A percentile compares a stretch with the other conserved stretches of the same genome.
Conservation (phyloP, 2,888 invertebrate species). For the Nowickia ferox region DNA sequence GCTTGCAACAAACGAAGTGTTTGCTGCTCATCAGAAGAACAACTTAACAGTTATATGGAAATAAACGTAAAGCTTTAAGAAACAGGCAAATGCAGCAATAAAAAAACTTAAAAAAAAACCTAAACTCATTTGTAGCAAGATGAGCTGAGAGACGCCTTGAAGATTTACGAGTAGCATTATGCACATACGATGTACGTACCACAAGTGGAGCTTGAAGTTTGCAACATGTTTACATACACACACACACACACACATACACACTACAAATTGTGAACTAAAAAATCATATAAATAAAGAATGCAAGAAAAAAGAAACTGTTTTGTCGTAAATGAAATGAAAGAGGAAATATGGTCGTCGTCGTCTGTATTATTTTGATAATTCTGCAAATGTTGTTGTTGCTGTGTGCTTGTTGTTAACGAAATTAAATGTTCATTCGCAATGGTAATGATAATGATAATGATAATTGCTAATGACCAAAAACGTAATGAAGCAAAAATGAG, state of each 20-base stretch:
- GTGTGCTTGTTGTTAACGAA: constrained; percentile 65
- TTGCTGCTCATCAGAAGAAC: constrained; percentile 50
- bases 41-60: constrained; percentile 67
- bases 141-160: constrained; percentile 69
- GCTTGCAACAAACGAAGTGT: constrained; percentile 6
- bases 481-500: constrained; percentile 70
- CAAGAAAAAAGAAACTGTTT: constrained; percentile 32
- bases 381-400: constrained; percentile 35
- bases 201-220: constrained; percentile 56
- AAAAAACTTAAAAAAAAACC: constrained; percentile 66
- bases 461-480: constrained; percentile 76
- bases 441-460: constrained; percentile 74
- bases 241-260: not conserved
- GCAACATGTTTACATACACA: constrained; percentile 23
- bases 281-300: constrained; percentile 23
- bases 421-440: constrained; percentile 75
- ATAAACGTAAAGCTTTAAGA: constrained; percentile 43
- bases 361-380: constrained; percentile 49
- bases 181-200: constrained; percentile 51
- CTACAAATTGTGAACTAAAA: not conserved
- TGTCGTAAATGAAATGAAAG: constrained; percentile 50
- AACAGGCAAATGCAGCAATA: constrained; percentile 73
- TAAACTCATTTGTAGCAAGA: constrained; percentile 70
- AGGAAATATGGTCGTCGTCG: constrained; percentile 60
- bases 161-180: constrained; percentile 70